These are phyloP conservation scores for Hemistola chrysoprasaria DNA, from an alignment of 2,888 invertebrate species.

Conservation along the genomic window DNA sequence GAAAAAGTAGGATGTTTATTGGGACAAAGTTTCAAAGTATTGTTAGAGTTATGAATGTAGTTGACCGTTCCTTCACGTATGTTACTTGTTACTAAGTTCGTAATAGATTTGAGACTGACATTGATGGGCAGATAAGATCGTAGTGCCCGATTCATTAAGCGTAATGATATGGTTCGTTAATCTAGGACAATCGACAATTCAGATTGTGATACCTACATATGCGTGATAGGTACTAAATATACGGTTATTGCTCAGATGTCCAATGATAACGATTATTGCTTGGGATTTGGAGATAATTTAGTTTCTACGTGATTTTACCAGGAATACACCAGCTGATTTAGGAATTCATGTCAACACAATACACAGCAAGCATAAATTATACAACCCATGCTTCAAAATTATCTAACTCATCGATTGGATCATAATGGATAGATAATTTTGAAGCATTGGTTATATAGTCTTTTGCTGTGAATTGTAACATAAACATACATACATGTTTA, in stretches of 20 bases:
- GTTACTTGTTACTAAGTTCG: slow-evolving; percentile 31
- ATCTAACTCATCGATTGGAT: too few relatives aligned
- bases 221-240: slow-evolving; percentile 44
- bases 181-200: slow-evolving; percentile 72
- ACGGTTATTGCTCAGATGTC: slow-evolving; percentile 47
- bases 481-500: too few relatives aligned
- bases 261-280: slow-evolving; percentile 39
- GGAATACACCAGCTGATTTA: slow-evolving; percentile 15
- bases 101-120: slow-evolving; percentile 70
- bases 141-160: slow-evolving; percentile 67
- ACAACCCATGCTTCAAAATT: too few relatives aligned
- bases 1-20: background rate
- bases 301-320: slow-evolving; percentile 17
- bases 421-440: too few relatives aligned
- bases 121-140: slow-evolving; percentile 72
- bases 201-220: slow-evolving; percentile 55
- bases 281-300: slow-evolving; percentile 41
- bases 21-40: slow-evolving; percentile 3
- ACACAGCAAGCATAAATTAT: too few relatives aligned
- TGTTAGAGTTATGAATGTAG: slow-evolving; percentile 5
- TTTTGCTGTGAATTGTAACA: too few relatives aligned
- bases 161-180: slow-evolving; percentile 79
- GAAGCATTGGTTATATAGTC: too few relatives aligned
- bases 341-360: too few relatives aligned
- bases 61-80: slow-evolving; percentile 22